These are phyloP conservation scores for Hypselothyrea guttata DNA, from an alignment of 2,888 invertebrate genomes.

Conservation along the genomic window DNA sequence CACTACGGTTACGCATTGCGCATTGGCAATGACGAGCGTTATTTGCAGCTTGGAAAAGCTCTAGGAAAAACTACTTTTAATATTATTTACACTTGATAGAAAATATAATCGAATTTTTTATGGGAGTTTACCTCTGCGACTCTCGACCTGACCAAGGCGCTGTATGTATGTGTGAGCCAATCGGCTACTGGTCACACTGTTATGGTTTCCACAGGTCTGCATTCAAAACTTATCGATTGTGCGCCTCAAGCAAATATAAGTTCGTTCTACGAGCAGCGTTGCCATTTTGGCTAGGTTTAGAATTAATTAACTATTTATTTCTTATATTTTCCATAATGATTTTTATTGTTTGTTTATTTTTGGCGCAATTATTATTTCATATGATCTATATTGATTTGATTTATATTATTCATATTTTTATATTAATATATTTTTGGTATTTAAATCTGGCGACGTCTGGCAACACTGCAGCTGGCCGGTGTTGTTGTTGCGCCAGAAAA, in stretches of 20 bases:
- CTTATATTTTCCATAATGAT: too few relatives aligned
- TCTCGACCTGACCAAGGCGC: slow-evolving; percentile 59
- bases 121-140: slow-evolving; percentile 68
- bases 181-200: slow-evolving; percentile 19
- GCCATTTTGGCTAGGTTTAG: too few relatives aligned
- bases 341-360: too few relatives aligned
- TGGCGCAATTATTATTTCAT: too few relatives aligned
- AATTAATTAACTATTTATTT: too few relatives aligned
- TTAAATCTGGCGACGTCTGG: too few relatives aligned
- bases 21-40: slow-evolving; percentile 36
- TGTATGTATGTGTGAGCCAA: slow-evolving; percentile 30
- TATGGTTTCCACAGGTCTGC: not conserved
- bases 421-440: too few relatives aligned
- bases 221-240: slow-evolving; percentile 1
- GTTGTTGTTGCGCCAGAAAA: too few relatives aligned
- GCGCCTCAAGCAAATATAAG: not conserved
- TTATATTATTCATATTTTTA: too few relatives aligned
- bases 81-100: slow-evolving; percentile 51
- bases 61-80: slow-evolving; percentile 26
- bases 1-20: slow-evolving; percentile 47
- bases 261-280: too few relatives aligned
- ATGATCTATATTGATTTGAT: too few relatives aligned
- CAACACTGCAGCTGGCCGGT: too few relatives aligned
- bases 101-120: slow-evolving; percentile 41
- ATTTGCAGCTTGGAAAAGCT: slow-evolving; percentile 40